phyloP scores from a whole-genome alignment of 2,113 vertebrate species.

The Nycticorax nycticorax region DNA sequence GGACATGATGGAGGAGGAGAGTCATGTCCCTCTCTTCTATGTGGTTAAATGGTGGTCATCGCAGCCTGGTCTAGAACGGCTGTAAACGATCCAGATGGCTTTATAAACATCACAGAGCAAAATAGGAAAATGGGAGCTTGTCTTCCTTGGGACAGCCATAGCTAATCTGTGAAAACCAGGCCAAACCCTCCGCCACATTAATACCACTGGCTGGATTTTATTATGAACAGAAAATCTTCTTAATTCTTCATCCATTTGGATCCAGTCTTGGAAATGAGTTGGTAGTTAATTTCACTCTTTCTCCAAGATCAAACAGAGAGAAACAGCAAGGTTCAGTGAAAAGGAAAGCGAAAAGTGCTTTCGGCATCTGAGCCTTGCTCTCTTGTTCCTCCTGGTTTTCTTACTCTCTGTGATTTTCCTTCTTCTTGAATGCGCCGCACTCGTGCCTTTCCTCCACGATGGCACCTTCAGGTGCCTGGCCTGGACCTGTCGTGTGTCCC shows the following conservation, averaged over 20 bases:
- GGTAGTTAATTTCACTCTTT: conserved; percentile 36
- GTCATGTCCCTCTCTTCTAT: fast-evolving
- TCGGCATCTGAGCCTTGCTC: neutral
- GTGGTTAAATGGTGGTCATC: neutral
- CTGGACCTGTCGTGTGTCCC: neutral
- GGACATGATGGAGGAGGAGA: neutral
- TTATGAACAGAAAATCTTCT: conserved; percentile 56
- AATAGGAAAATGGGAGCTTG: neutral
- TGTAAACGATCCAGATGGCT: neutral
- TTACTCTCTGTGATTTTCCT: neutral
- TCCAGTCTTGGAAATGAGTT: conserved; percentile 38
- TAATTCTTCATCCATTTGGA: conserved; percentile 55
- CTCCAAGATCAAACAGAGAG: neutral
- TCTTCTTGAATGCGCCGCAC: fast-evolving
- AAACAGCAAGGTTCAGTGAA: neutral
- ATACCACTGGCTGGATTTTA: neutral
- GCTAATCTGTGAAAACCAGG: conserved; percentile 51
- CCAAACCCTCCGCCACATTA: conserved; percentile 20
- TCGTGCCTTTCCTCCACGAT: fast-evolving
- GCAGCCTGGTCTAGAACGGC: neutral
- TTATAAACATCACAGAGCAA: neutral
- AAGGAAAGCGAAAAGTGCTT: neutral
- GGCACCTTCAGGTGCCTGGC: neutral
- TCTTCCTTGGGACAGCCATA: neutral
- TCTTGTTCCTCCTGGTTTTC: neutral